phyloP scores from a whole-genome alignment of 2,113 vertebrate species.

The Scatophagus argus region DNA sequence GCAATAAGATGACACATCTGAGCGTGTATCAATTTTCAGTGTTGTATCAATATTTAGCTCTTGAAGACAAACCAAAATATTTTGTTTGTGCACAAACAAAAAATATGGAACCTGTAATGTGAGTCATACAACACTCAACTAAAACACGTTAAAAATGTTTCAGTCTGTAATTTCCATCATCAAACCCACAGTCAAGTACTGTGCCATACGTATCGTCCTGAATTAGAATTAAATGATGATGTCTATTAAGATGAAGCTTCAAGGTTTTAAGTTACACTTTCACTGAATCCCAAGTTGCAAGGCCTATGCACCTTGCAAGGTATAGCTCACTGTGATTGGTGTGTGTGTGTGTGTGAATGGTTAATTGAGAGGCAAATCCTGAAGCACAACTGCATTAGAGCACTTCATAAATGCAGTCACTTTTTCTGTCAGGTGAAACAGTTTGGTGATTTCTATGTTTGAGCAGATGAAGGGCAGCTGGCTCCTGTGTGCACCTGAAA shows the following conservation, averaged over 20 bases:
- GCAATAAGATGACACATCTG: not conserved
- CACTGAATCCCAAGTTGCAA: not conserved
- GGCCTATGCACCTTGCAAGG: not conserved
- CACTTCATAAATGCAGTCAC: not conserved
- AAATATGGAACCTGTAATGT: not conserved
- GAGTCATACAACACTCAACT: not conserved
- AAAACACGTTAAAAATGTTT: not conserved
- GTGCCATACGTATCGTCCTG: not conserved
- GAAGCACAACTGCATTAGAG: slow-evolving; percentile 7
- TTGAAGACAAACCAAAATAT: not conserved
- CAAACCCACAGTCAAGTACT: not conserved
- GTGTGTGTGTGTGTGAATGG: not conserved
- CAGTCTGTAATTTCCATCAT: not conserved
- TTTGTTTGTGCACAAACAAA: too few species aligned
- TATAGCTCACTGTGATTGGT: not conserved
- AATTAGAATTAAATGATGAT: not conserved
- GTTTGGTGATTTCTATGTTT: slow-evolving; percentile 25
- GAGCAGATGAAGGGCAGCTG: slow-evolving; percentile 20
- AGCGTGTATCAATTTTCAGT: not conserved
- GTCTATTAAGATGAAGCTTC: not conserved
- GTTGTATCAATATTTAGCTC: not conserved
- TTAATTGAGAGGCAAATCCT: not conserved
- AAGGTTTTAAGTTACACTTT: not conserved
- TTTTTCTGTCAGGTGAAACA: slow-evolving; percentile 12
- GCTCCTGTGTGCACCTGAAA: slow-evolving; percentile 23